Percentiles rank a stretch among this genome's conserved stretches.
Evolutionary conservation across 2,888 invertebrate species (phyloP).

Genomic region (Vandiemenella viatica): DNA sequence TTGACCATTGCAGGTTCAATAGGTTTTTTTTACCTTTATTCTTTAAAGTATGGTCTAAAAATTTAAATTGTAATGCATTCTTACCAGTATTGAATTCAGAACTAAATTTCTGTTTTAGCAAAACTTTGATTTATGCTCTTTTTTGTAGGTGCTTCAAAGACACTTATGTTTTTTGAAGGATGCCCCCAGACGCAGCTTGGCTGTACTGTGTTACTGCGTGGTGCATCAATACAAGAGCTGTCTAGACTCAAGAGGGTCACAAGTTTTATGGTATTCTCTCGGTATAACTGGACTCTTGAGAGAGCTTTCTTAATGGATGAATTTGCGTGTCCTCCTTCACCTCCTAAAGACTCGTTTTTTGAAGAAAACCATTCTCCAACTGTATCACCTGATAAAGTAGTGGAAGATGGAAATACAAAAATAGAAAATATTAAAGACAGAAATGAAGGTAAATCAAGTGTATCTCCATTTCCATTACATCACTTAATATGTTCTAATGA

Average conservation of each 20-base stretch:
- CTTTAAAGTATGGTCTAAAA: too few species aligned
- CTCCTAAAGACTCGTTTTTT: conserved; percentile 13
- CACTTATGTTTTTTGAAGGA: conserved; percentile 86
- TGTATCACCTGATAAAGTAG: background rate
- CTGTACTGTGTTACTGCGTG: conserved; percentile 72
- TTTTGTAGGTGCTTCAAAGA: conserved; percentile 51
- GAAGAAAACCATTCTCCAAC: conserved; percentile 2
- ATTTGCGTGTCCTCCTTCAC: conserved; percentile 53
- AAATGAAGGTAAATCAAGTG: conserved; percentile 22
- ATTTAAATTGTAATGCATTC: too few species aligned
- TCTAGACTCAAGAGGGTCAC: conserved; percentile 69
- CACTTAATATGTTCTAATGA: too few species aligned
- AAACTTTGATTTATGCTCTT: too few species aligned
- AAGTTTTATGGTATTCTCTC: conserved; percentile 63
- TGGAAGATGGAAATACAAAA: background rate
- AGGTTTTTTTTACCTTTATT: too few species aligned
- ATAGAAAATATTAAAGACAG: conserved; percentile 21
- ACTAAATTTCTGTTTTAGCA: too few species aligned
- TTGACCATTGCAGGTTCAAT: too few species aligned
- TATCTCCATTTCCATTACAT: too few species aligned
- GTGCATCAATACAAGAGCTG: conserved; percentile 50
- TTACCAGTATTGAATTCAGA: too few species aligned
- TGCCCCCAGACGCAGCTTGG: conserved; percentile 69
- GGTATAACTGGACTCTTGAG: conserved; percentile 86
- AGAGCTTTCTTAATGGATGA: conserved; percentile 80